These are phyloP conservation scores for Macrotus californicus DNA, from an alignment of 2,113 vertebrate species.

Conservation along the genomic window DNA sequence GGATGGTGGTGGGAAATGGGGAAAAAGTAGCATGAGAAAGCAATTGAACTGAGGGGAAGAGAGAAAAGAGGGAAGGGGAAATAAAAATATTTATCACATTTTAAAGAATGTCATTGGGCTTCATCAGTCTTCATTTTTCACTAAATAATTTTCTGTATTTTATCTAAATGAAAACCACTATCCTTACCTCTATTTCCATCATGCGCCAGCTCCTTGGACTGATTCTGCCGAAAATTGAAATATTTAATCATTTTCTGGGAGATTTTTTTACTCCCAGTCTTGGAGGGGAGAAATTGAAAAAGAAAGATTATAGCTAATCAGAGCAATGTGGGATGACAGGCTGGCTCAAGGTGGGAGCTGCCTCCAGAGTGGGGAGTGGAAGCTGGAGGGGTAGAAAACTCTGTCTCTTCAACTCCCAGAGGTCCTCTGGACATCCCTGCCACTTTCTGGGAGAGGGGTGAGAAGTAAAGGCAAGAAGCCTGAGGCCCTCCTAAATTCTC, in stretches of 20 bases:
- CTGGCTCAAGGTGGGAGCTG: slow-evolving; percentile 45
- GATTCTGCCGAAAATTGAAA: slow-evolving; percentile 80
- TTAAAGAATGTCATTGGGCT: slow-evolving; percentile 73
- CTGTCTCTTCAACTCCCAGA: not conserved
- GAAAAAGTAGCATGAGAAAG: not conserved
- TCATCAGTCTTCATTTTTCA: slow-evolving; percentile 81
- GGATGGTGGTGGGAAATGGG: not conserved
- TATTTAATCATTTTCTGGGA: slow-evolving; percentile 82
- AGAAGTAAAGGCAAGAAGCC: not conserved
- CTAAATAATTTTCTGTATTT: slow-evolving; percentile 83
- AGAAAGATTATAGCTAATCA: slow-evolving; percentile 64
- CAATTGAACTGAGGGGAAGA: not conserved
- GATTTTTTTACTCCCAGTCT: slow-evolving; percentile 70
- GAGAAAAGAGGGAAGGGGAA: slow-evolving; percentile 16
- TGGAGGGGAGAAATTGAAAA: slow-evolving; percentile 64
- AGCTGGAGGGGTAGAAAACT: not conserved
- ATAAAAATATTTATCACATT: slow-evolving; percentile 63
- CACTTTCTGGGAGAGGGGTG: not conserved
- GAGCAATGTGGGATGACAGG: slow-evolving; percentile 59
- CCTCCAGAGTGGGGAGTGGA: not conserved
- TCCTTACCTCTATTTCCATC: slow-evolving; percentile 78
- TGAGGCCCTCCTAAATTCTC: not conserved
- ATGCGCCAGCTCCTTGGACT: slow-evolving; percentile 69
- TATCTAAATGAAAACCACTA: slow-evolving; percentile 84
- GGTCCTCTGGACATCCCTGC: not conserved